Conservation (phyloP, 2,888 invertebrate species). For the Drosophila mercatorum region DNA sequence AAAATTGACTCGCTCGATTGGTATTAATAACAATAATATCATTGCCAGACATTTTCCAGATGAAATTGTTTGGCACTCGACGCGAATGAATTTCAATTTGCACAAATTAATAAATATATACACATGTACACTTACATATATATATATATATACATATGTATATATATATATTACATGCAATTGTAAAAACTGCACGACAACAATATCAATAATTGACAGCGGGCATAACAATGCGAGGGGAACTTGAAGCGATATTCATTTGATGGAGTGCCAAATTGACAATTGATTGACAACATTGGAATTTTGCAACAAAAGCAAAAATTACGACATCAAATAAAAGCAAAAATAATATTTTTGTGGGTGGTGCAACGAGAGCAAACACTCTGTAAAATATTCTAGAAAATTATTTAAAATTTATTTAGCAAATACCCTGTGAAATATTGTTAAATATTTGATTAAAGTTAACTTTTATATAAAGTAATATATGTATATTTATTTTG, state of each 20-base stretch:
- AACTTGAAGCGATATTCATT: constrained; percentile 48
- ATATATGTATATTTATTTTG: no score
- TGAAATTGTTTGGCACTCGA: constrained; percentile 63
- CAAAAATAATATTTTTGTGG: neutral
- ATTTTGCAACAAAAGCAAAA: constrained; percentile 38
- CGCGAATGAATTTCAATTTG: constrained; percentile 71
- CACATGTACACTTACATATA: constrained; percentile 5
- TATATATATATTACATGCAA: constrained; percentile 18
- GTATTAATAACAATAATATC: constrained; percentile 64
- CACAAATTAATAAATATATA: constrained; percentile 49
- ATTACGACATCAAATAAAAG: constrained; percentile 10
- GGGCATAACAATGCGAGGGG: constrained; percentile 15
- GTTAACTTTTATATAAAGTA: no score
- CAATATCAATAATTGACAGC: constrained; percentile 39
- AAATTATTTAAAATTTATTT: neutral
- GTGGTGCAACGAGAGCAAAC: no score
- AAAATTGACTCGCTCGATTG: constrained; percentile 55
- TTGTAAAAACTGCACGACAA: constrained; percentile 23
- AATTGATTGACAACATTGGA: constrained; percentile 71
- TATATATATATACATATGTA: neutral
- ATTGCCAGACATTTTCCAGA: constrained; percentile 63
- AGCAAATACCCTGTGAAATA: no score
- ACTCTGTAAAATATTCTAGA: neutral
- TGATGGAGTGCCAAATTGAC: constrained; percentile 74
- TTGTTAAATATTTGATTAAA: no score